A percentile compares a stretch with the other conserved stretches of the same genome.
Evolutionary conservation across 2,888 invertebrate genomes (phyloP).

Genomic region (Clepsis dumicolana): DNA sequence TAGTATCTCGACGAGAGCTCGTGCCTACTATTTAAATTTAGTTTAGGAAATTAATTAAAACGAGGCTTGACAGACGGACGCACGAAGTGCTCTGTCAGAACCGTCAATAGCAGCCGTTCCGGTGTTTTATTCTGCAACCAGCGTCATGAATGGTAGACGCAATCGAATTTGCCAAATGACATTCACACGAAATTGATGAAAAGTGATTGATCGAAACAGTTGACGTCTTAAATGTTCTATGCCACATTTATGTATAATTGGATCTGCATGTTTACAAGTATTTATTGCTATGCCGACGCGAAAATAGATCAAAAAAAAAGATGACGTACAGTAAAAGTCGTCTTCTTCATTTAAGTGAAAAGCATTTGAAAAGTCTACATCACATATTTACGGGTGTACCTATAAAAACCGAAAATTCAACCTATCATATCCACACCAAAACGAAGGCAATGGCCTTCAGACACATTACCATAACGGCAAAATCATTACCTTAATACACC

Average conservation of each 20-base stretch:
- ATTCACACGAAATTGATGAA: constrained; percentile 78
- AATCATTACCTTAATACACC: constrained; percentile 41
- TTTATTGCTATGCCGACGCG: constrained; percentile 43
- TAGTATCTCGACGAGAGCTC: constrained; percentile 59
- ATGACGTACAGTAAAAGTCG: not conserved
- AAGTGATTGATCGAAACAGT: constrained; percentile 80
- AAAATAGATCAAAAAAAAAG: not conserved
- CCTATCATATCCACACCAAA: not conserved
- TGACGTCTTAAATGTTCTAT: constrained; percentile 70
- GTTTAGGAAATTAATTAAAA: constrained; percentile 81
- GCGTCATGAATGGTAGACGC: constrained; percentile 71
- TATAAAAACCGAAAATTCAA: not conserved
- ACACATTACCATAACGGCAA: not conserved
- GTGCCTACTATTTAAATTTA: constrained; percentile 75
- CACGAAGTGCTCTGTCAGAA: constrained; percentile 68
- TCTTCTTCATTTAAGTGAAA: not conserved
- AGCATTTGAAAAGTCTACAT: not conserved
- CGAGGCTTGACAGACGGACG: constrained; percentile 59
- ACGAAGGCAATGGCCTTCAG: constrained; percentile 3
- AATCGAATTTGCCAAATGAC: constrained; percentile 82
- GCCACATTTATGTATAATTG: constrained; percentile 69
- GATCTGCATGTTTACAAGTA: constrained; percentile 69
- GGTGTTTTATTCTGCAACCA: constrained; percentile 77
- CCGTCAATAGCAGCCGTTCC: constrained; percentile 76
- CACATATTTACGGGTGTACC: not conserved